Evolutionary conservation across 2,113 vertebrate species (phyloP), one percentile per base, ranked within the genome.

Genomic region (Prinia subflava): DNA sequence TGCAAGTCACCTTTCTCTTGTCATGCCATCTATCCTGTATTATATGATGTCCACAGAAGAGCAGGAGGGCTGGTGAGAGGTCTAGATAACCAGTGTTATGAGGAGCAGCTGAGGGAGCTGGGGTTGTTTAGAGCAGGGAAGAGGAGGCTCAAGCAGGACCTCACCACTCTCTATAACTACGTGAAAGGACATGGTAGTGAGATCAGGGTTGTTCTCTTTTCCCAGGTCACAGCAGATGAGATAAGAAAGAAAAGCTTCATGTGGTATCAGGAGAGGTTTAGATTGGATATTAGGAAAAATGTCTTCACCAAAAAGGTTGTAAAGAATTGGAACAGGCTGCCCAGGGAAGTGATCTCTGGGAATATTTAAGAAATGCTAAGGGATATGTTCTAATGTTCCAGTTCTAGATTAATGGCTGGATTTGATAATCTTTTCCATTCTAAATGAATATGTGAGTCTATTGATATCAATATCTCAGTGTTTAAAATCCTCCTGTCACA

Each of bases 121-220:
- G 6, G 9, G 7, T 22, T 49, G 11, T 49, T 8, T 31, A 49
- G 21, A 6, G 2, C 5, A 31, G 56, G 70, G 19, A 44, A 74
- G 28, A 52, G 18, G 16, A 67, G 27, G 23, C 60, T 52, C 27
- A 52, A 74, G 19, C 15, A 44, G 13, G 27, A 46, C 28, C 28
- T 46, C 11, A 17, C n/a, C 6, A 19, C 37, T 59, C 37, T 89
- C 27, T 28, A 50, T 2, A 33, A 1, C 33, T 44, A 5, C 6
- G 1, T 44, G 42, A 33, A 57, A 74, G 19, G 33, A 42, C 0
- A 0, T 44, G 28, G 22, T 37, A 20, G 6, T 11, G 23, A 44
- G 7, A 33, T 50, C 31, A 37, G 52, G 21, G 7, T 23, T 37
- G 8, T 33, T 52, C 23, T 59, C 19, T 53, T 67, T 74, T 53